Base-by-base conservation (phyloP, 2,888 invertebrate species). In the Cosmopolites sordidus region DNA sequence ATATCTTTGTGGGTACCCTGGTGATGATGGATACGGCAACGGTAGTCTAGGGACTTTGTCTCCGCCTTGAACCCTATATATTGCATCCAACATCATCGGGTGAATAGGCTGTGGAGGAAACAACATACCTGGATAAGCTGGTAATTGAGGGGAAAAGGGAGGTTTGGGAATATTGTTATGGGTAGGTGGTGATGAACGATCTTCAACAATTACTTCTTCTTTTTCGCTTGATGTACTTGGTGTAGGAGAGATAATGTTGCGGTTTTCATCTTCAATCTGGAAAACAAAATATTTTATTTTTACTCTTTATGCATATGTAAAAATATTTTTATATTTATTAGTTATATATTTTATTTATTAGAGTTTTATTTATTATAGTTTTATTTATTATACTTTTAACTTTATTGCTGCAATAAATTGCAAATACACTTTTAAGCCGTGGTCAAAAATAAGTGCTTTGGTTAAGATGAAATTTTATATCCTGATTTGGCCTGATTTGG, bases 211-310 rank as follows among this genome's bases (percentile, higher is more conserved):
- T 6, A 67, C 68, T 48, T 69, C 70, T 51, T 69, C 68, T 58
- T 73, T 73, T 47, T 70, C 71, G 62, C 72, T 73, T 45, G 59
- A 68, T 41, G 68, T 71, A 56, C 73, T 73, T 50, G 72, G 73
- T 43, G 80, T 77, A 15, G 82, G 81, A 27, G 82, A 81, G 60
- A 91, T 87, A 58, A 91, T 79, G 74, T 92, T 92, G 71, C 89
- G 86, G 74, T 92, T 92, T 75, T 92, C 92, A 73, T 92, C 92
- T 73, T 90, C 87, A n/a, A 59, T 49, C 59, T 59, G 49, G 11
- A 51, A 54, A 2, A 8, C 27, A 48, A 43, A 14, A 37, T 37
- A 22, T 22, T 22, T 22, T 22, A 22, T 22, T 22, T 22, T 22
- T 5, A 22, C 22, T 3, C 22, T n/a, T n/a, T n/a, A n/a, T n/a